These are phyloP conservation scores for Pseudomyrmex gracilis DNA, from an alignment of 1,140 invertebrate species.

Conservation along the genomic window DNA sequence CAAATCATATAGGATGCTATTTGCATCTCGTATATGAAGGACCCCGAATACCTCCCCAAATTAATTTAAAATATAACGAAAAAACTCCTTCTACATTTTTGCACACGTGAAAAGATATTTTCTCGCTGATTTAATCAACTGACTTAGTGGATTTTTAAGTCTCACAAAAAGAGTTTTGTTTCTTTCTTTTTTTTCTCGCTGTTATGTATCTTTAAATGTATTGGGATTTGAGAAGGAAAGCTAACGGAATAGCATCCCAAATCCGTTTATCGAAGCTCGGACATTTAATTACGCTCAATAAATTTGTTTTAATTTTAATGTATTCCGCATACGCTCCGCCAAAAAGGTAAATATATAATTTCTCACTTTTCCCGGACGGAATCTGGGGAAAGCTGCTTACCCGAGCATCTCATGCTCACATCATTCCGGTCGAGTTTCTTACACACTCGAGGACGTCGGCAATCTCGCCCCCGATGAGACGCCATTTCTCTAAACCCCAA, in stretches of 20 bases:
- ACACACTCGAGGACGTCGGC: background rate
- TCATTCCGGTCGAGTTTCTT: constrained; percentile 1
- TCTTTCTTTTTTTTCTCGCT: too few relatives aligned
- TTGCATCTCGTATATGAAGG: too few relatives aligned
- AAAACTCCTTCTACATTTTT: background rate
- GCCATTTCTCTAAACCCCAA: constrained; percentile 2
- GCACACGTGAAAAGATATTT: background rate
- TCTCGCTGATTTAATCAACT: background rate
- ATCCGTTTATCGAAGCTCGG: too few relatives aligned
- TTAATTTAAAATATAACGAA: too few relatives aligned
- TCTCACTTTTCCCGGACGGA: background rate
- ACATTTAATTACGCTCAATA: background rate
- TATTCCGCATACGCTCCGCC: background rate
- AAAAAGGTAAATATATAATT: constrained; percentile 15
- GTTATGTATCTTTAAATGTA: too few relatives aligned
- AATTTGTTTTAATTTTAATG: background rate
- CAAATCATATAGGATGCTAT: too few relatives aligned
- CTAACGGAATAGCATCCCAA: too few relatives aligned
- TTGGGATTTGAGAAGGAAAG: too few relatives aligned
- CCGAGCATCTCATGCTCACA: background rate
- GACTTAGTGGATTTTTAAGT: too few relatives aligned
- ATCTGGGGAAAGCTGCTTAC: constrained; percentile 1
- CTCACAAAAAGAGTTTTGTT: too few relatives aligned
- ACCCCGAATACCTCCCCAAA: too few relatives aligned
- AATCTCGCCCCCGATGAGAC: background rate